These are phyloP conservation scores for Holcopasites calliopsidis DNA, from an alignment of 1,140 invertebrate species.

Conservation along the genomic window DNA sequence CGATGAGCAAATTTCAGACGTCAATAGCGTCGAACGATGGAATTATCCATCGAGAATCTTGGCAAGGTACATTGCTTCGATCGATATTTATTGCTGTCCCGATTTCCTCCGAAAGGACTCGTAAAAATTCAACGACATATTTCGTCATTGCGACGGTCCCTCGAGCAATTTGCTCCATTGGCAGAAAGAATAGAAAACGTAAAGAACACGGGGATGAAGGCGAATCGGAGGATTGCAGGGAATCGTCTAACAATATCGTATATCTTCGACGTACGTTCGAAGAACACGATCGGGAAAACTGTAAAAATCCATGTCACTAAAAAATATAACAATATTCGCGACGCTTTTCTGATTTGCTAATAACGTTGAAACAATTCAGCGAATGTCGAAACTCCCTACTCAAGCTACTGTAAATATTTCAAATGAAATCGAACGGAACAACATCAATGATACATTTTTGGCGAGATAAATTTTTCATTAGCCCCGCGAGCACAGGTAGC, in stretches of 20 bases:
- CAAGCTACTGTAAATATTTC: too few relatives aligned
- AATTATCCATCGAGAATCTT: too few relatives aligned
- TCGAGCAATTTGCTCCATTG: constrained; percentile 39
- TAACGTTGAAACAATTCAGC: too few relatives aligned
- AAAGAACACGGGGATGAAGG: not conserved
- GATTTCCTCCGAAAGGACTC: not conserved
- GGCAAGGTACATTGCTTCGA: not conserved
- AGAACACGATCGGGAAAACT: constrained; percentile 44
- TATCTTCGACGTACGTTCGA: constrained; percentile 56
- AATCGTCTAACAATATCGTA: constrained; percentile 65
- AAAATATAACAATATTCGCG: too few relatives aligned
- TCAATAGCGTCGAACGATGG: not conserved
- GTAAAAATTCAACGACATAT: constrained; percentile 16
- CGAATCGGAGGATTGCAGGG: not conserved
- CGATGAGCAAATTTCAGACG: not conserved
- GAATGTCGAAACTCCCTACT: too few relatives aligned
- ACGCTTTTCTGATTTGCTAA: too few relatives aligned
- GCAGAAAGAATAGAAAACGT: constrained; percentile 24
- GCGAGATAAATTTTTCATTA: constrained; percentile 15
- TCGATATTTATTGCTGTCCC: not conserved
- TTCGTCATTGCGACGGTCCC: constrained; percentile 6
- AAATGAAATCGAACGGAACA: too few relatives aligned
- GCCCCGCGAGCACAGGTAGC: too few relatives aligned
- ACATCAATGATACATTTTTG: too few relatives aligned
- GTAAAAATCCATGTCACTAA: constrained; percentile 13